phyloP scores from a whole-genome alignment of 2,797 vertebrate species.

The Pangasius krempfi region DNA sequence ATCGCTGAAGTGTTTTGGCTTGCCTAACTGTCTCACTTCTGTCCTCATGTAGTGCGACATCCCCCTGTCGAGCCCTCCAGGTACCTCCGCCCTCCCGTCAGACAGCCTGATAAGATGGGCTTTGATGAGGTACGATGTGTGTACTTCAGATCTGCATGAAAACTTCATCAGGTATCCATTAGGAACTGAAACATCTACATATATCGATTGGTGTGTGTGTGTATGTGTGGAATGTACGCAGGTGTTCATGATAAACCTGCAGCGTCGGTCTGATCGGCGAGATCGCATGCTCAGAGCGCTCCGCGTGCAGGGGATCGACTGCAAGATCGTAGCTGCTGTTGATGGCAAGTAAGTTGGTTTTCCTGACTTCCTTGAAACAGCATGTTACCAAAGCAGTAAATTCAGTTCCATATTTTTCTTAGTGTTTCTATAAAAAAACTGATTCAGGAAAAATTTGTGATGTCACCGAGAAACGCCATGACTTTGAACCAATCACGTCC shows the following conservation, averaged over 20 bases:
- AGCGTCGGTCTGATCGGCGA: conserved; percentile 78
- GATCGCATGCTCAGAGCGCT: conserved; percentile 82
- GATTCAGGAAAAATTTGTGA: neutral
- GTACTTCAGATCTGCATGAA: neutral
- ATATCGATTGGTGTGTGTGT: neutral
- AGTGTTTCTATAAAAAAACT: neutral
- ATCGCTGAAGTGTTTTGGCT: conserved; percentile 4
- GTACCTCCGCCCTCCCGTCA: conserved; percentile 79
- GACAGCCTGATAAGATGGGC: conserved; percentile 90
- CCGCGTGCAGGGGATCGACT: conserved; percentile 78
- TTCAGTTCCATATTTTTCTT: neutral
- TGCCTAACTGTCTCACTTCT: conserved; percentile 39
- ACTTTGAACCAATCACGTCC: too few relatives aligned
- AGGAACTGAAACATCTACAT: neutral
- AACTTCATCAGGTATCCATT: neutral
- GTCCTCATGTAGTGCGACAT: conserved; percentile 79
- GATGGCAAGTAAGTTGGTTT: conserved; percentile 85
- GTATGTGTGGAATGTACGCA: conserved; percentile 58
- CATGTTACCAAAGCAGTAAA: neutral
- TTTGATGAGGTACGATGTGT: conserved; percentile 91
- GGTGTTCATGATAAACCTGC: conserved; percentile 92
- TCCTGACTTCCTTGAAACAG: neutral
- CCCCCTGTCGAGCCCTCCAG: conserved; percentile 86
- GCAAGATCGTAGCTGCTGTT: conserved; percentile 80
- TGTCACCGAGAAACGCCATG: neutral